Base-by-base conservation (phyloP, 2,888 invertebrate species). In the Phragmatobia fuliginosa region DNA sequence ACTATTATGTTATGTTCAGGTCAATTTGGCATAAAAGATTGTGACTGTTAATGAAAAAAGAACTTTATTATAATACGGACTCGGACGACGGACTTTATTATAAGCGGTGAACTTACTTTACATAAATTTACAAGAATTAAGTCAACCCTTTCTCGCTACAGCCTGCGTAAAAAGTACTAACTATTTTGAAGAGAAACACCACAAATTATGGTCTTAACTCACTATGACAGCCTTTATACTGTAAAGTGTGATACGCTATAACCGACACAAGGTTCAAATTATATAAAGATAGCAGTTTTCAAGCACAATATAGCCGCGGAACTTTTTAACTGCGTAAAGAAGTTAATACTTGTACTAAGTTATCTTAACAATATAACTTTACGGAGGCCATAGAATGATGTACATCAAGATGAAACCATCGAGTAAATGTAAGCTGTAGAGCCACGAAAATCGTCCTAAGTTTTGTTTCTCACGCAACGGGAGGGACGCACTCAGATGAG, bases 381-480 rank as follows among this genome's bases (percentile, higher is more conserved):
- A 66, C 52, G 60, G 18, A 66, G 66, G n/a, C 52, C 67, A 36
- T 64, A 70, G 68, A 66, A 74, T 74, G 72, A 73, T 76, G 67
- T 80, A 60, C 65, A 71, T 68, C 58, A 72, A 68, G 64, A 68
- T 58, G 21, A 72, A 75, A 72, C 70, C 25, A 68, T 70, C 61
- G 67, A 77, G 76, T 78, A 83, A 79, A 70, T 79, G 64, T 72
- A 83, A 66, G 84, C 87, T 87, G 88, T 88, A 88, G 88, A 91
- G 91, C 89, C 90, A 89, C 89, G 85, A 78, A 68, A 81, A 86
- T 77, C 84, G 76, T 79, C 81, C 82, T 83, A 88, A 90, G 86
- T 88, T 88, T 85, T 82, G 80, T 84, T 89, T 87, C 83, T 80
- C 90, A 89, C 90, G 87, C 89, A 80, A 88, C 77, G 77, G 56